Conservation (phyloP, 1,140 invertebrate species). For the Centruroides sculpturatus region DNA sequence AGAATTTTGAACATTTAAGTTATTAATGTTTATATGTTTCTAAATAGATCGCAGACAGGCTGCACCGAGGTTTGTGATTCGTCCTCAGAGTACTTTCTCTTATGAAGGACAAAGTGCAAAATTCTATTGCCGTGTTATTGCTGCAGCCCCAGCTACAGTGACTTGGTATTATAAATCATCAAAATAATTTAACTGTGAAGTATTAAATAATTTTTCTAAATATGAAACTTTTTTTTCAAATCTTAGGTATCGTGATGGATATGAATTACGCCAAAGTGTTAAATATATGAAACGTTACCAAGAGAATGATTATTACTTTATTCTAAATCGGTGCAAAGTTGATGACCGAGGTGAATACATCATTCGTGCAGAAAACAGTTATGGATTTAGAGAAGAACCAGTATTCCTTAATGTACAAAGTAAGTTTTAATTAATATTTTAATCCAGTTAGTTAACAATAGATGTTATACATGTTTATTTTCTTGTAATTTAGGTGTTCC, state of each 20-base stretch:
- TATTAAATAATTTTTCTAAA: background rate
- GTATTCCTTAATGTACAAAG: conserved; percentile 96
- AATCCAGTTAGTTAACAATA: no score
- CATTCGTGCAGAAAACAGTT: conserved; percentile 93
- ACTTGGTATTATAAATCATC: conserved; percentile 49
- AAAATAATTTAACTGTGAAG: background rate
- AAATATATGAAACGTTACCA: conserved; percentile 98
- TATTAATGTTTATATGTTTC: no score
- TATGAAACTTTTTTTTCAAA: background rate
- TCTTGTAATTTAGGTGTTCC: conserved; percentile 48
- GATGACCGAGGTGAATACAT: conserved; percentile 95
- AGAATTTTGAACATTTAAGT: no score
- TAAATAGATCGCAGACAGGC: conserved; percentile 81
- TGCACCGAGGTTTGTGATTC: conserved; percentile 92
- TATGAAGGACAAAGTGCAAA: conserved; percentile 95
- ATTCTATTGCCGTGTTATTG: conserved; percentile 92
- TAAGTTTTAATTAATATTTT: conserved; percentile 31
- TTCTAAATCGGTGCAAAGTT: conserved; percentile 87
- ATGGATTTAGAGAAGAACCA: conserved; percentile 88
- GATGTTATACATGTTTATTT: background rate
- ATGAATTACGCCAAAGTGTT: conserved; percentile 88
- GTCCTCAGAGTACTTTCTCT: conserved; percentile 84
- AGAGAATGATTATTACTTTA: conserved; percentile 91
- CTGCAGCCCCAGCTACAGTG: conserved; percentile 80
- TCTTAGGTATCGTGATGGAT: conserved; percentile 61